Percentiles rank a stretch among this genome's conserved stretches.
These are phyloP conservation scores for Nomada fabriciana DNA, from an alignment of 2,888 invertebrate genomes.

Conservation along the genomic window DNA sequence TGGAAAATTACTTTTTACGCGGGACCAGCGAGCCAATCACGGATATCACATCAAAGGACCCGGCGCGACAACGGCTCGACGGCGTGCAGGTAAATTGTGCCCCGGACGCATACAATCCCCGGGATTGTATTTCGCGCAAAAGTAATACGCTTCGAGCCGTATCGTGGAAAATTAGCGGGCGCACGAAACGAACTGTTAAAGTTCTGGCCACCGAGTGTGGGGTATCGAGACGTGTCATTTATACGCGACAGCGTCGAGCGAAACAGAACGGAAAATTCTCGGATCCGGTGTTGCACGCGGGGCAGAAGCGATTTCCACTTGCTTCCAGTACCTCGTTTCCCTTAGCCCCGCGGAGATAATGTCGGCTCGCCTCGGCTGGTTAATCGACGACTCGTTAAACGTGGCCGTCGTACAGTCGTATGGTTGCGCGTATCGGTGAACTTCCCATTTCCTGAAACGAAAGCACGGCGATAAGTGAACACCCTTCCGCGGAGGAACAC, in stretches of 20 bases:
- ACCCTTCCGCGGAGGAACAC: neutral
- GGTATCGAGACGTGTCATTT: neutral
- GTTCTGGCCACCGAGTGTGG: conserved; percentile 30
- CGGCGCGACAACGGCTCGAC: neutral
- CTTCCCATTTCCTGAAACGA: conserved; percentile 40
- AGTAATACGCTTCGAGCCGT: conserved; percentile 3
- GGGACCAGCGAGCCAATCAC: neutral
- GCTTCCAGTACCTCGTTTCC: neutral
- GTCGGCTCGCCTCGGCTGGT: conserved; percentile 8
- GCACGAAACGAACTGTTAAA: conserved; percentile 47
- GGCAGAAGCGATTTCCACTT: conserved; percentile 24
- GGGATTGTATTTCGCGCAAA: conserved; percentile 6
- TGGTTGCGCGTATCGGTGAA: conserved; percentile 39
- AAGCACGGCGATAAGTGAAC: conserved; percentile 27
- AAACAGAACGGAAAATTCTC: conserved; percentile 54
- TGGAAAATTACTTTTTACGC: conserved; percentile 11
- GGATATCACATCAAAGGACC: neutral
- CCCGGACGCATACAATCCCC: conserved; percentile 1
- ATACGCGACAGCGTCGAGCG: neutral
- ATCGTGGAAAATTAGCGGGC: conserved; percentile 24
- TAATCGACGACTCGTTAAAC: conserved; percentile 46
- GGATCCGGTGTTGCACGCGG: conserved; percentile 11
- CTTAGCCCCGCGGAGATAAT: conserved; percentile 16
- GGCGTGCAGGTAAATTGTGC: neutral
- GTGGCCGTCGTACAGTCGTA: conserved; percentile 22